Evolutionary conservation across 2,113 vertebrate species (phyloP).

Genomic region (Nerophis lumbriciformis): DNA sequence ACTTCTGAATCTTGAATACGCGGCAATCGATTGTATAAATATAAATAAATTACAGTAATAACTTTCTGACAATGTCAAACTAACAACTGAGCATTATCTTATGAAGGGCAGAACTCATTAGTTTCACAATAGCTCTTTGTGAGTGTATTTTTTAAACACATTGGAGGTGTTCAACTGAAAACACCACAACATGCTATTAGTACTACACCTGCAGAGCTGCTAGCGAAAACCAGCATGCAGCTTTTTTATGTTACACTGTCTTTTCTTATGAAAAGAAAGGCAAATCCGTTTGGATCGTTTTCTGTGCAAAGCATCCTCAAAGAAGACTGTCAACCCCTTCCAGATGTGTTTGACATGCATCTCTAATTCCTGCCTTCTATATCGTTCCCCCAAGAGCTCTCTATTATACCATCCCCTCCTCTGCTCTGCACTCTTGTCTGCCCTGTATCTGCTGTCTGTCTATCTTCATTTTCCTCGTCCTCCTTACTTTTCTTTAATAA

Average conservation of each 20-base stretch:
- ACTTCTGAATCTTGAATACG: too few relatives aligned
- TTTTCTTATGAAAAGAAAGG: constrained; percentile 23
- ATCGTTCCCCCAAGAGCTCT: constrained; percentile 29
- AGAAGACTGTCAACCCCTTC: constrained; percentile 19
- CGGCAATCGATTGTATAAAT: too few relatives aligned
- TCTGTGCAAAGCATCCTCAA: constrained; percentile 13
- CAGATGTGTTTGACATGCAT: constrained; percentile 13
- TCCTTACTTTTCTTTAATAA: constrained; percentile 68
- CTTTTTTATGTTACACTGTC: constrained; percentile 18
- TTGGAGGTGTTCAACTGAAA: constrained; percentile 11
- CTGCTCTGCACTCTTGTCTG: constrained; percentile 42
- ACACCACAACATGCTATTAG: constrained; percentile 12
- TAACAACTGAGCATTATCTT: background rate
- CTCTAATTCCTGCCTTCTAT: constrained; percentile 35
- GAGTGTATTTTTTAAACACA: constrained; percentile 6
- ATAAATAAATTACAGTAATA: too few relatives aligned
- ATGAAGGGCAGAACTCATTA: too few relatives aligned
- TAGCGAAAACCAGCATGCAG: constrained; percentile 23
- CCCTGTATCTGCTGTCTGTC: constrained; percentile 43
- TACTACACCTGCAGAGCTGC: constrained; percentile 1
- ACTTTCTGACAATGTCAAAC: background rate
- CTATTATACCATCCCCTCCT: constrained; percentile 15
- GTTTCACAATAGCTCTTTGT: background rate
- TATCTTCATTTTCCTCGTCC: constrained; percentile 59
- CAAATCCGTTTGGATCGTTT: constrained; percentile 12